These are phyloP conservation scores for Champsocephalus esox DNA, from an alignment of 2,797 vertebrate species.

Conservation along the genomic window DNA sequence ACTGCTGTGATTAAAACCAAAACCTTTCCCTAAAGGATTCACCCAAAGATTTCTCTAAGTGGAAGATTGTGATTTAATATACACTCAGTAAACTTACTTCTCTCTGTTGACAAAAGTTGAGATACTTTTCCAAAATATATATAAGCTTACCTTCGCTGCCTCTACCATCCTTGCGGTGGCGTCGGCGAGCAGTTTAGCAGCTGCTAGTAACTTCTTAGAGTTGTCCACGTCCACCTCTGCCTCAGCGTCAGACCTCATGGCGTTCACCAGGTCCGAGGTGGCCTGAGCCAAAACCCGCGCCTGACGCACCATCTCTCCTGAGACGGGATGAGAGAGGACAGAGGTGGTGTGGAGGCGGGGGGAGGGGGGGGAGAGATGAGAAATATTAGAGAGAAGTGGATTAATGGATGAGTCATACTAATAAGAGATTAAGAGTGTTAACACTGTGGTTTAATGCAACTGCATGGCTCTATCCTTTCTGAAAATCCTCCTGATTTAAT, in stretches of 20 bases:
- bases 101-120: background rate
- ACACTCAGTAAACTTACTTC: background rate
- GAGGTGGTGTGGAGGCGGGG: background rate
- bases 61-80: background rate
- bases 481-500: background rate
- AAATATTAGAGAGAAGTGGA: background rate
- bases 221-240: conserved; percentile 97
- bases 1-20: conserved; percentile 24
- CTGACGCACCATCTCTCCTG: conserved; percentile 98
- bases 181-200: conserved; percentile 95
- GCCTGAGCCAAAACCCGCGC: conserved; percentile 95
- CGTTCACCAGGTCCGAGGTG: conserved; percentile 96
- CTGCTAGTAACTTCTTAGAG: conserved; percentile 96
- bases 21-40: background rate
- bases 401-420: conserved; percentile 9
- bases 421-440: background rate
- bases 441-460: background rate
- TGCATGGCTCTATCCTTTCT: background rate
- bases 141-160: conserved; percentile 92
- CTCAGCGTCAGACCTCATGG: conserved; percentile 97
- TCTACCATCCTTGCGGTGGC: conserved; percentile 99
- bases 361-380: background rate
- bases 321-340: background rate
- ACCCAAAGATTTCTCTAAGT: background rate
- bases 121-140: background rate